Evolutionary conservation across 1,140 invertebrate genomes (phyloP), one percentile per base, ranked within the genome.

Genomic region (Eurosta solidaginis): DNA sequence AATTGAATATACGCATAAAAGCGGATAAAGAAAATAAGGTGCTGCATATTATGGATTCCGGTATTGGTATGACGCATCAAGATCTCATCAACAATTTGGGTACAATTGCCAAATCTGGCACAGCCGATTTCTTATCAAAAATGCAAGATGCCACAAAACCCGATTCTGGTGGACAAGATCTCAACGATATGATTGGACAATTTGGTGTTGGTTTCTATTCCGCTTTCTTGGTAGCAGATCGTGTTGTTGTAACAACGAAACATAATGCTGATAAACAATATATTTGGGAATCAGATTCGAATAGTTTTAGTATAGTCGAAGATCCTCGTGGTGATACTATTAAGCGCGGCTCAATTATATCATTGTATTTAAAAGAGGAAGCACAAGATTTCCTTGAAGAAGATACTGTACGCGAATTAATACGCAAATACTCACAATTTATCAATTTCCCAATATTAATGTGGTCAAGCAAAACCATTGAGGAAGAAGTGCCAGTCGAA

Each of bases 141-240:
- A 93, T 99, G 90, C 94, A 96, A 84, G 96, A 97, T 74, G 89
- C 90, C 3, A 83, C 79, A 76, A 87, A 87, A 88, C 42, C 85
- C 0, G 84, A 78, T 12, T 47, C 84, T 0, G 84, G 78, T n/a
- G 84, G 82, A 10, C 81, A 82, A 74, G 93, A 96, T 81, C 90
- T 94, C 82, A 94, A 92, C 81, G 95, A 96, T 85, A 94, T 98
- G 92, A 97, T 96, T 86, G 95, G 94, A 59, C 96, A 99, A 89
- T 99, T 99, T 89, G 97, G 97, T 88, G 97, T 99, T 82, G 97
- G 97, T 59, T 99, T 99, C 89, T 99, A 99, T 87, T 98, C 97
- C 0, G 93, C 97, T 4, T 99, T 99, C 89, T 91, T 99, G 80
- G 96, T 98, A 50, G 96, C 96, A 5, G 95, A 95, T 82, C 90